A percentile compares a stretch with the other conserved stretches of the same genome.
phyloP scores from a whole-genome alignment of 2,113 vertebrate genomes.

The Cyprinodon tularosa region DNA sequence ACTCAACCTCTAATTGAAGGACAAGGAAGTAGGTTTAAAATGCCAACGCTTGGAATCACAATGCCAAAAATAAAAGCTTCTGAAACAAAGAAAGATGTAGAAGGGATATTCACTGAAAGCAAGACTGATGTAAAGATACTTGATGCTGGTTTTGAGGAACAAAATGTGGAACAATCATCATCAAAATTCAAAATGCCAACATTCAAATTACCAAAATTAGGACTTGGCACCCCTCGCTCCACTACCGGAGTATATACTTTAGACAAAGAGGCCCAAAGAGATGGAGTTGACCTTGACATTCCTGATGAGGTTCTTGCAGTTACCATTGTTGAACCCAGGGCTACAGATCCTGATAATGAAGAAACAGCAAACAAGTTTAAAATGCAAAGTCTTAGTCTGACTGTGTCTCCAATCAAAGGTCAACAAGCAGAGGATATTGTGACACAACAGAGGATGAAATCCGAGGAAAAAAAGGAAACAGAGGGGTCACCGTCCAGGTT shows the following conservation, averaged over 20 bases:
- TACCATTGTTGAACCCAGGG: neutral
- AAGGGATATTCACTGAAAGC: neutral
- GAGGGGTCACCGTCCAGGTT: conserved; percentile 18
- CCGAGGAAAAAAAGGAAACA: neutral
- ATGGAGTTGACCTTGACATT: conserved; percentile 15
- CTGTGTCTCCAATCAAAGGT: conserved; percentile 20
- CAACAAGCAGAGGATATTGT: conserved; percentile 29
- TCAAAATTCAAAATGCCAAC: conserved; percentile 41
- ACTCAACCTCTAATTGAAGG: conserved; percentile 17
- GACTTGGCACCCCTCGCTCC: neutral
- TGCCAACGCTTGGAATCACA: conserved; percentile 44
- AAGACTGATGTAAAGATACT: conserved; percentile 25
- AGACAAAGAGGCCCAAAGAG: rapidly evolving
- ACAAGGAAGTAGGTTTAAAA: conserved; percentile 40
- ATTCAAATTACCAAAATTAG: conserved; percentile 55
- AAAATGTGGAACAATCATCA: conserved; percentile 5
- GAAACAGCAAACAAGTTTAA: conserved; percentile 19
- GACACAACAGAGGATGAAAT: conserved; percentile 4
- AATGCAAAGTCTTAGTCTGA: conserved; percentile 38
- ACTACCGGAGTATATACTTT: neutral
- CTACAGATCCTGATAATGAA: neutral
- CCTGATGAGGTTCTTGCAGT: conserved; percentile 12
- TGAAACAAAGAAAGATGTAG: conserved; percentile 29
- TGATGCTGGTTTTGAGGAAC: neutral
- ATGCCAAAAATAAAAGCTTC: conserved; percentile 45